Percentiles rank a stretch among this genome's conserved stretches.
Conservation (phyloP, 2,797 vertebrate genomes). For the Myotis planiceps region DNA sequence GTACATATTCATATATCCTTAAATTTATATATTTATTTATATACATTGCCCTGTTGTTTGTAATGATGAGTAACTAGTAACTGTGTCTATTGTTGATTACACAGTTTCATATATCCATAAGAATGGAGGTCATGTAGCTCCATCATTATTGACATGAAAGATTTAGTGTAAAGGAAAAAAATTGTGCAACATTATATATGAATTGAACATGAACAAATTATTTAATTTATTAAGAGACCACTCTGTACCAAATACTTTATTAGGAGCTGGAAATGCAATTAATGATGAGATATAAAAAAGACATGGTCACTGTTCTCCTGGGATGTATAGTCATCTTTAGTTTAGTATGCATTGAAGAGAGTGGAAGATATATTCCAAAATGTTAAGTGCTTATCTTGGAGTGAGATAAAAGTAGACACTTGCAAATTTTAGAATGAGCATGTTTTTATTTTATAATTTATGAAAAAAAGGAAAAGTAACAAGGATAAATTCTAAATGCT, state of each 20-base stretch:
- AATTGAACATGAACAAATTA: not conserved
- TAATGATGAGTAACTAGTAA: not conserved
- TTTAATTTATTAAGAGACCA: not conserved
- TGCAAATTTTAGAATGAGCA: constrained; percentile 6
- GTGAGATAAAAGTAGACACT: not conserved
- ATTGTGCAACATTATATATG: not conserved
- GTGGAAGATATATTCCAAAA: not conserved
- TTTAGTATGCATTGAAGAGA: not conserved
- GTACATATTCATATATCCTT: not conserved
- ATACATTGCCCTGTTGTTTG: not conserved
- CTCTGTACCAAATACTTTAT: not conserved
- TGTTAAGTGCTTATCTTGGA: not conserved
- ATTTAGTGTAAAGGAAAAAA: not conserved
- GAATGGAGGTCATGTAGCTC: not conserved
- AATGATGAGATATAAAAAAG: not conserved
- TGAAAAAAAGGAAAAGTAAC: not conserved
- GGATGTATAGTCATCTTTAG: not conserved
- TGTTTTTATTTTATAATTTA: constrained; percentile 29
- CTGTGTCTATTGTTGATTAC: not conserved
- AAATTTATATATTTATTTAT: not conserved
- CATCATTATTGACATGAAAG: not conserved
- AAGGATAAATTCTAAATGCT: not conserved
- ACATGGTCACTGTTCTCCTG: not conserved
- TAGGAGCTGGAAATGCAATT: not conserved
- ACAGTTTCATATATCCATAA: not conserved